Conservation (phyloP, 1,140 invertebrate genomes). For the Bombus impatiens region DNA sequence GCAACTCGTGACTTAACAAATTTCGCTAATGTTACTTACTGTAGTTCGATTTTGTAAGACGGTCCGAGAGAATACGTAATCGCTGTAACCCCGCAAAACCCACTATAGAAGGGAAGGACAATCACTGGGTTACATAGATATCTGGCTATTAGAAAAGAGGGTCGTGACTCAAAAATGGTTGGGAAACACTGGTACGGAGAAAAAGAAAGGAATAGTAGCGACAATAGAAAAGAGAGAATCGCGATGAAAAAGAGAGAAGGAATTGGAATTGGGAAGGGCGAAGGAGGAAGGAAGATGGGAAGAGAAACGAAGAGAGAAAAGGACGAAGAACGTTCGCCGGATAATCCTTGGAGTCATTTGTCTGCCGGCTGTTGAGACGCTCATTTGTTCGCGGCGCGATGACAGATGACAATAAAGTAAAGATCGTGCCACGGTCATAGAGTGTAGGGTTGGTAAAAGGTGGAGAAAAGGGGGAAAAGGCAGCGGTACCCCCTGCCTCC, state of each 20-base stretch:
- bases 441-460: constrained; percentile 16
- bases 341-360: constrained; percentile 80
- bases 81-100: background rate
- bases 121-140: background rate
- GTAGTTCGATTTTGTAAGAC: background rate
- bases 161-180: background rate
- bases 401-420: constrained; percentile 82
- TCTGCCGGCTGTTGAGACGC: constrained; percentile 74
- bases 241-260: background rate
- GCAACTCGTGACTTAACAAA: no score
- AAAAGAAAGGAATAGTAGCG: background rate
- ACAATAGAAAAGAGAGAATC: background rate
- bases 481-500: background rate
- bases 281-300: constrained; percentile 12
- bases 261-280: background rate
- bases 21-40: background rate
- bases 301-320: constrained; percentile 19
- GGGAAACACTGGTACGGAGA: background rate
- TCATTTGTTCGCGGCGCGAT: constrained; percentile 80
- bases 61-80: background rate
- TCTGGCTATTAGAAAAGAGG: background rate
- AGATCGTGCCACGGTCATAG: constrained; percentile 59
- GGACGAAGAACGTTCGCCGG: constrained; percentile 71
- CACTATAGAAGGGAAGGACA: background rate
- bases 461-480: background rate